A percentile compares a stretch with the other conserved stretches of the same genome.
These are phyloP conservation scores for Cyprinodon brontotheroides DNA, from an alignment of 2,113 vertebrate genomes.

Conservation along the genomic window DNA sequence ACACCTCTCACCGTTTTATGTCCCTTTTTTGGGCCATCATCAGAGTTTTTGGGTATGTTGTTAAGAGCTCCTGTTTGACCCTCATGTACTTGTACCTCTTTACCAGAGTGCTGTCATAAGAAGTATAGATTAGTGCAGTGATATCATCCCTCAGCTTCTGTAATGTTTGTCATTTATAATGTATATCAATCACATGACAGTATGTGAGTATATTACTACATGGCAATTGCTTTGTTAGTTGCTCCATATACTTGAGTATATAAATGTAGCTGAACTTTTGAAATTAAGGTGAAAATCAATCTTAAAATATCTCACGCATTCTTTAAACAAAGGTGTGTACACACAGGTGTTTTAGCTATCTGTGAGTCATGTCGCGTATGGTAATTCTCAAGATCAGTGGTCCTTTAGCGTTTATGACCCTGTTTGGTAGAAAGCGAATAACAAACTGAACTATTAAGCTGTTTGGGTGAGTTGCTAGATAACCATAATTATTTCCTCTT, in stretches of 20 bases:
- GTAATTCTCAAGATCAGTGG: not conserved
- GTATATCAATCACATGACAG: constrained; percentile 12
- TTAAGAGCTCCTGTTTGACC: not conserved
- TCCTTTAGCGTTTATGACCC: not conserved
- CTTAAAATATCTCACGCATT: too few relatives aligned
- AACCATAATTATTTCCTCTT: too few relatives aligned
- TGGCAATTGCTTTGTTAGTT: not conserved
- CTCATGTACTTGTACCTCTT: not conserved
- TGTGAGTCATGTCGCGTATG: too few relatives aligned
- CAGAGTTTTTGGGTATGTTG: not conserved
- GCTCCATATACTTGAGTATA: not conserved
- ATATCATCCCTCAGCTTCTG: constrained; percentile 45
- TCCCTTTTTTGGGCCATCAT: not conserved
- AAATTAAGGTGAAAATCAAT: constrained; percentile 28
- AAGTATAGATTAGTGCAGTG: constrained; percentile 31
- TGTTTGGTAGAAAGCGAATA: not conserved
- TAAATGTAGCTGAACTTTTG: constrained; percentile 10
- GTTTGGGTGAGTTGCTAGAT: too few relatives aligned
- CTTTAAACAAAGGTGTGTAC: constrained; percentile 6
- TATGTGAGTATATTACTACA: not conserved
- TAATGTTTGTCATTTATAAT: constrained; percentile 37
- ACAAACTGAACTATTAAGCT: too few relatives aligned
- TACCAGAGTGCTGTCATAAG: constrained; percentile 23
- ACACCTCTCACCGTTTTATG: not conserved
- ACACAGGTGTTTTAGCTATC: not conserved